Base-by-base conservation (phyloP, 2,113 vertebrate genomes). In the Craseonycteris thonglongyai region DNA sequence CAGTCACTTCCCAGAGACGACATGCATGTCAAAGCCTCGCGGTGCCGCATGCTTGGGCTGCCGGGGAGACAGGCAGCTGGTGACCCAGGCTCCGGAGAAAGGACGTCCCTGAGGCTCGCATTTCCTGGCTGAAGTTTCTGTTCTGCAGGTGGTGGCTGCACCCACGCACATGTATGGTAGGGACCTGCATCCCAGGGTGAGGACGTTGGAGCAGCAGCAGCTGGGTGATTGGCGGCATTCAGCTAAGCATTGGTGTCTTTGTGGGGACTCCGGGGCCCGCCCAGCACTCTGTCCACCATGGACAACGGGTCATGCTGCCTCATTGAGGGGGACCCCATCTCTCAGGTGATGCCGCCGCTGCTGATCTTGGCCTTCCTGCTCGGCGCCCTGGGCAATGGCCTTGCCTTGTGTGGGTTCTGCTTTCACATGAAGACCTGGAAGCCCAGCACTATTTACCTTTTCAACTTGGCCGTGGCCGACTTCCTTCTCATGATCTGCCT, bases 391-490 rank as follows among this genome's bases (percentile, higher is more conserved):
- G 98, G 99, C 93, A 98, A 98, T 2, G 96, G 97, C 2, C 93
- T 98, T 0, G 98, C 98, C 66, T 97, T 99, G 42, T 98, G 98
- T 58, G 97, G 98, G 33, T 99, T 99, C 97, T 98, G 98, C 76
- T 99, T 98, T 93, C 98, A 98, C 85, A 97, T 98, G 56, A 99
- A 98, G 93, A 98, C 97, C 93, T 99, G 98, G 98, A 99, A 98
- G 92, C 97, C 98, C 6, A 99, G 99, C 83, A 98, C 98, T 0
- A 71, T 98, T 18, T 98, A 98, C 47, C 98, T 99, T 1, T 98
- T 99, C 97, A 99, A 98, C 95, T 95, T 98, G 96, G 98, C 98
- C 6, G 19, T 98, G 97, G 98, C 98, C 0, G 98, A 99, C 89
- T 98, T 99, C 51, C 98, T 99, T 6, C 97, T 99, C 75, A 97